phyloP scores from a whole-genome alignment of 1,140 invertebrate species.

The Drosophila baimaii region DNA sequence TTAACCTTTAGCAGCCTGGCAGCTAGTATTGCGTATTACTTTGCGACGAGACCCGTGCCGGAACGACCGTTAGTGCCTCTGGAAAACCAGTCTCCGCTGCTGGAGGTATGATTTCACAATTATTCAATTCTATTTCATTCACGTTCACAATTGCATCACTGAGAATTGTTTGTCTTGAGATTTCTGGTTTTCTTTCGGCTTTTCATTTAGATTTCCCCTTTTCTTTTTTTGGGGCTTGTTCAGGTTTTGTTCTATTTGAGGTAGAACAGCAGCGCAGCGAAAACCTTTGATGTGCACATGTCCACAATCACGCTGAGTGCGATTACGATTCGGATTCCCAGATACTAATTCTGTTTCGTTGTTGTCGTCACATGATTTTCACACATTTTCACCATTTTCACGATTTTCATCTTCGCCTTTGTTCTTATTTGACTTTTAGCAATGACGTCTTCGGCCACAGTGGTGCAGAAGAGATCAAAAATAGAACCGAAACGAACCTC shows the following conservation, averaged over 20 bases:
- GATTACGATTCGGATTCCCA: slow-evolving; percentile 39
- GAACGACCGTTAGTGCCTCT: slow-evolving; percentile 91
- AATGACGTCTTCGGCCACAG: slow-evolving; percentile 66
- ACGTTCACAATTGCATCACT: slow-evolving; percentile 63
- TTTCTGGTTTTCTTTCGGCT: slow-evolving; percentile 15
- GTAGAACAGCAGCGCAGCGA: slow-evolving; percentile 54
- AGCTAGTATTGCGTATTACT: slow-evolving; percentile 89
- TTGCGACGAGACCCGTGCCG: slow-evolving; percentile 89
- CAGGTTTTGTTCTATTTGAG: slow-evolving; percentile 47
- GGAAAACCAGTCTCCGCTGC: slow-evolving; percentile 88
- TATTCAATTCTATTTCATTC: slow-evolving; percentile 14
- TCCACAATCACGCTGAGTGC: slow-evolving; percentile 57
- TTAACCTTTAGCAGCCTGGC: slow-evolving; percentile 90
- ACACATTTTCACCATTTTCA: slow-evolving; percentile 51
- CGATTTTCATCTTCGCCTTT: slow-evolving; percentile 46
- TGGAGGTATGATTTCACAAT: slow-evolving; percentile 86
- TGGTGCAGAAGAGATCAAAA: slow-evolving; percentile 58
- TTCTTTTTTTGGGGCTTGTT: slow-evolving; percentile 4
- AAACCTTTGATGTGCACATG: slow-evolving; percentile 74
- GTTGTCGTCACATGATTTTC: slow-evolving; percentile 79
- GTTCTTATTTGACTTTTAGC: slow-evolving; percentile 48
- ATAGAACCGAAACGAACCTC: slow-evolving; percentile 33
- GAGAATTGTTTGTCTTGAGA: slow-evolving; percentile 43
- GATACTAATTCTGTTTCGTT: slow-evolving; percentile 56
- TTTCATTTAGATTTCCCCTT: slow-evolving; percentile 8